These are phyloP conservation scores for Leucoraja ocellata DNA, from an alignment of 2,797 vertebrate genomes.

Conservation along the genomic window DNA sequence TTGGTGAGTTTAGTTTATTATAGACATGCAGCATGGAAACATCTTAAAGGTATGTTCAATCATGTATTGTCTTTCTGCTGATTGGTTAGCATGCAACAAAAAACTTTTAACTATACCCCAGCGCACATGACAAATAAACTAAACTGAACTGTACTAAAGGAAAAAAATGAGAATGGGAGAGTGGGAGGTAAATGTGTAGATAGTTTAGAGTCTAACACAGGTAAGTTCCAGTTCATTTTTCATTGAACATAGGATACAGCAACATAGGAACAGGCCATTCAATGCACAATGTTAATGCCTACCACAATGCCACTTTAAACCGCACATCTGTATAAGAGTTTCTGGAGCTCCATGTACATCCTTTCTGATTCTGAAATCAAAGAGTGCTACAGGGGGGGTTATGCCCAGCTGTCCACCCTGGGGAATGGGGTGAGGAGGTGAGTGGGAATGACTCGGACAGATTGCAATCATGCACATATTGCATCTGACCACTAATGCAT, in stretches of 20 bases:
- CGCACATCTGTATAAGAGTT: not conserved
- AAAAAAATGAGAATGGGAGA: no score
- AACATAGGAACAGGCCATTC: no score
- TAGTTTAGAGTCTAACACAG: no score
- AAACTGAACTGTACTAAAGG: no score
- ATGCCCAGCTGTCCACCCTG: not conserved
- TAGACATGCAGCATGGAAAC: not conserved
- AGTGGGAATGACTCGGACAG: not conserved
- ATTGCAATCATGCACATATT: not conserved
- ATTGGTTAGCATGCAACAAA: no score
- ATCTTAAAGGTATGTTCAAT: not conserved
- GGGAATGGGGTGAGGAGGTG: not conserved
- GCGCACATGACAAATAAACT: no score
- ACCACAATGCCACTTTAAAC: no score
- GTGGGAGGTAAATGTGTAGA: no score
- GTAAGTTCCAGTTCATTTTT: no score
- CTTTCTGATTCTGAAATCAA: not conserved
- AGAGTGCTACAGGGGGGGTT: not conserved
- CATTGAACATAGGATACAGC: no score
- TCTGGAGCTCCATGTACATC: not conserved
- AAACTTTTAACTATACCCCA: no score
- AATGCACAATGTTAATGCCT: no score
- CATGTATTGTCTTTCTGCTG: not conserved
- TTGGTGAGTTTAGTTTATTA: not conserved
- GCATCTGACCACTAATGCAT: not conserved